These are phyloP conservation scores for Potorous gilbertii DNA, from an alignment of 2,797 vertebrate genomes.

Conservation along the genomic window DNA sequence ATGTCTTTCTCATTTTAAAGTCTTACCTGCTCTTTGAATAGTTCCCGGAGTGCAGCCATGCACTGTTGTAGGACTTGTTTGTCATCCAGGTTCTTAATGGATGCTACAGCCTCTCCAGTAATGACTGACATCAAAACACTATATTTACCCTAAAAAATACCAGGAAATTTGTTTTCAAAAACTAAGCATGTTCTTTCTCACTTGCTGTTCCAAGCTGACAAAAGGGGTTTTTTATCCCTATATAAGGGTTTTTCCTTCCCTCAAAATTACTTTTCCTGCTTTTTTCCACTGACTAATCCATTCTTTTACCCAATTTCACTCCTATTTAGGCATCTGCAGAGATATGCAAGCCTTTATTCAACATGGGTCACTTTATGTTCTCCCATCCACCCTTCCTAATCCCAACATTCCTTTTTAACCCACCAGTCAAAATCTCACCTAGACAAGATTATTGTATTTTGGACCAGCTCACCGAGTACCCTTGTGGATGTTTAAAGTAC, in stretches of 20 bases:
- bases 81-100: constrained; percentile 90
- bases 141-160: constrained; percentile 88
- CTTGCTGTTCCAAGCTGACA: neutral
- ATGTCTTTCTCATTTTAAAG: neutral
- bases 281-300: neutral
- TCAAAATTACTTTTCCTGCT: neutral
- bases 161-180: neutral
- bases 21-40: constrained; percentile 96
- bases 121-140: constrained; percentile 98
- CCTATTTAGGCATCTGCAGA: neutral
- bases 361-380: neutral
- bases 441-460: neutral
- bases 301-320: neutral
- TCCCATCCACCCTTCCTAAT: neutral
- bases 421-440: accelerated
- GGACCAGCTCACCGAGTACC: neutral
- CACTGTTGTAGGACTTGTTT: constrained; percentile 92
- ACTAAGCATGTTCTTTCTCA: neutral
- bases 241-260: neutral
- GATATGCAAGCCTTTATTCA: neutral
- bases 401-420: neutral
- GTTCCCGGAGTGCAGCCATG: constrained; percentile 91
- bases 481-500: neutral
- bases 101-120: constrained; percentile 91
- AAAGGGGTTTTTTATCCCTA: neutral